Evolutionary conservation across 2,797 vertebrate species (phyloP).

Genomic region (Poeciliopsis turneri): DNA sequence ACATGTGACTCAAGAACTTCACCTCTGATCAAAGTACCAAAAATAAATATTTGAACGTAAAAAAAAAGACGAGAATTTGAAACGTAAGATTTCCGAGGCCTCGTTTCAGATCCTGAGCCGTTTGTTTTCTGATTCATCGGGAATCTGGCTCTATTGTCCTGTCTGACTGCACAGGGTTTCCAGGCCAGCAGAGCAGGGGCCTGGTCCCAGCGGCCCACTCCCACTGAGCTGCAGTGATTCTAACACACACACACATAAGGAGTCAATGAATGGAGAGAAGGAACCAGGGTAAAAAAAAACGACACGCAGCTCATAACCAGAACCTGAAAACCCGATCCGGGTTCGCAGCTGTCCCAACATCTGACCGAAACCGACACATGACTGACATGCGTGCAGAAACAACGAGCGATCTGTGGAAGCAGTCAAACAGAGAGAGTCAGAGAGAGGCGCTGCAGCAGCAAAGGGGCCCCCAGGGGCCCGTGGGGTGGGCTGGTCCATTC

Average conservation of each 20-base stretch:
- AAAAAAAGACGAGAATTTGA: neutral
- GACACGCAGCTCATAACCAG: constrained; percentile 77
- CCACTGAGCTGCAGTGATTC: constrained; percentile 41
- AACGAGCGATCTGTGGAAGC: constrained; percentile 48
- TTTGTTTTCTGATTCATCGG: constrained; percentile 44
- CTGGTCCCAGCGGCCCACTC: constrained; percentile 56
- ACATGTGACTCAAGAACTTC: neutral
- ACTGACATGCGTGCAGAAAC: constrained; percentile 60
- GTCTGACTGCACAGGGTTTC: constrained; percentile 63
- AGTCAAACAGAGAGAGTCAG: constrained; percentile 18
- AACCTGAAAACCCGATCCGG: constrained; percentile 90
- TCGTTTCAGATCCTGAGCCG: constrained; percentile 15
- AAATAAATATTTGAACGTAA: neutral
- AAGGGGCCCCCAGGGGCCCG: constrained; percentile 55
- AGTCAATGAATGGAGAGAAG: constrained; percentile 38
- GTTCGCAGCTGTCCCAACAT: constrained; percentile 92
- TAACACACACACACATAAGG: constrained; percentile 28
- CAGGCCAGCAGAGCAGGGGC: constrained; percentile 62
- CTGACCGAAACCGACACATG: constrained; percentile 44
- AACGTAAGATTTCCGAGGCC: constrained; percentile 4
- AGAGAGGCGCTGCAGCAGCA: constrained; percentile 40
- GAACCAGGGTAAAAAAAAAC: constrained; percentile 72
- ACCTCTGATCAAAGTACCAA: neutral
- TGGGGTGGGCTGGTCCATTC: constrained; percentile 55
- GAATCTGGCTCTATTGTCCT: constrained; percentile 64